phyloP scores from a whole-genome alignment of 2,113 vertebrate genomes.

The Phyllopteryx taeniolatus region DNA sequence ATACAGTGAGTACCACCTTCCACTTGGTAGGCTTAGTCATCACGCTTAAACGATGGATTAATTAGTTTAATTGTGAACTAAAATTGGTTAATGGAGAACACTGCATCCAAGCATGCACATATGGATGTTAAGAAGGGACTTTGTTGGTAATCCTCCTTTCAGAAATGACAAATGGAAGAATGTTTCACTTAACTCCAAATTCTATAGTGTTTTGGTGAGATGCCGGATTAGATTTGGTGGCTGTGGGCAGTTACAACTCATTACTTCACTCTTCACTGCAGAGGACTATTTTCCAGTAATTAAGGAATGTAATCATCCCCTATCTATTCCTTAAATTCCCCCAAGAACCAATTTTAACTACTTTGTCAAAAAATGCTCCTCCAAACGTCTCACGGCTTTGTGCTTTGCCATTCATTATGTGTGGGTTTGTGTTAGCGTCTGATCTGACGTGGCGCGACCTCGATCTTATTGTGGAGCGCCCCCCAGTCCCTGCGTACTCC shows the following conservation, averaged over 20 bases:
- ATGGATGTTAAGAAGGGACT: conserved; percentile 33
- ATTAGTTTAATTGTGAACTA: background rate
- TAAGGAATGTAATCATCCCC: conserved; percentile 67
- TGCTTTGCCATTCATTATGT: background rate
- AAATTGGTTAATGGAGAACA: conserved; percentile 2
- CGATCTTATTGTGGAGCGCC: conserved; percentile 72
- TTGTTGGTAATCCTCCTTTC: conserved; percentile 38
- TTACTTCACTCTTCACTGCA: conserved; percentile 48
- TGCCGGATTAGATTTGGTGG: conserved; percentile 60
- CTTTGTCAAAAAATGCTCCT: conserved; percentile 26
- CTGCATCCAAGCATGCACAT: conserved; percentile 7
- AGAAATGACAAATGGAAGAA: conserved; percentile 49
- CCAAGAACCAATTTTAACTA: conserved; percentile 23
- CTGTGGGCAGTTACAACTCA: conserved; percentile 61
- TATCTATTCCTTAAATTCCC: conserved; percentile 39
- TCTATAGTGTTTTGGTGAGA: conserved; percentile 46
- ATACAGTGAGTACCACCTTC: background rate
- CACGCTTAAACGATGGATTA: background rate
- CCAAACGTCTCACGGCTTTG: background rate
- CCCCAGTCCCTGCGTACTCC: conserved; percentile 50
- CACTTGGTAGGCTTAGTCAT: background rate
- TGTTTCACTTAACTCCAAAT: conserved; percentile 57
- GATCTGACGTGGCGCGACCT: conserved; percentile 59
- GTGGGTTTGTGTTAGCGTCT: conserved; percentile 41
- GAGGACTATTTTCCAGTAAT: conserved; percentile 56